These are phyloP conservation scores for Episyrphus balteatus DNA, from an alignment of 1,140 invertebrate genomes.

Conservation along the genomic window DNA sequence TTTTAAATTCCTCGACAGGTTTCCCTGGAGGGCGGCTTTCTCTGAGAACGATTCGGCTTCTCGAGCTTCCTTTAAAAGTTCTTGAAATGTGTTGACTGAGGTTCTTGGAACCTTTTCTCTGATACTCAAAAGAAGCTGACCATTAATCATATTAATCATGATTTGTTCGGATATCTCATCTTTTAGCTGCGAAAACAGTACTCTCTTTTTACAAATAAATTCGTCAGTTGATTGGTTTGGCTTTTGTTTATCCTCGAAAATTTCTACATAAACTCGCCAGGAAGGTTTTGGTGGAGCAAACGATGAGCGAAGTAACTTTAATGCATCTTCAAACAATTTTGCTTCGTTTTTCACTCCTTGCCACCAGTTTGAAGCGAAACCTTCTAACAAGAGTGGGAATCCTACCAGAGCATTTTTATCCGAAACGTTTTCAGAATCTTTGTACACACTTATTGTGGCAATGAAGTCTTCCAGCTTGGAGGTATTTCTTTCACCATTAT, in stretches of 20 bases:
- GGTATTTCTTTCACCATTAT: conserved; percentile 2
- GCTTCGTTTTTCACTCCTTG: conserved; percentile 7
- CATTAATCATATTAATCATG: conserved; percentile 24
- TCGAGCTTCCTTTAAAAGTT: conserved; percentile 15
- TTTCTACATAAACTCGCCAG: conserved; percentile 3
- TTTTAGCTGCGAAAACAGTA: conserved; percentile 15
- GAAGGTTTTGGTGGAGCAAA: conserved; percentile 7
- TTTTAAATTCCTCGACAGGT: too few relatives aligned
- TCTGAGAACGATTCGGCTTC: not conserved
- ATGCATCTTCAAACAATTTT: conserved; percentile 3
- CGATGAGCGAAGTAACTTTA: conserved; percentile 1
- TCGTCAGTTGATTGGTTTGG: not conserved
- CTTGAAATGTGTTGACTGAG: conserved; percentile 21
- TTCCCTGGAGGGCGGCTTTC: not conserved
- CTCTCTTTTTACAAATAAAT: too few relatives aligned
- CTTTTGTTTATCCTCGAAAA: not conserved
- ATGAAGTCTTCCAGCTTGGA: conserved; percentile 3
- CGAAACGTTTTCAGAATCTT: conserved; percentile 6
- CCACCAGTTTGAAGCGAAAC: conserved; percentile 5
- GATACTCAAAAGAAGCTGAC: conserved; percentile 21
- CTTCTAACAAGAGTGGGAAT: conserved; percentile 1
- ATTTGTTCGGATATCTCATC: conserved; percentile 24
- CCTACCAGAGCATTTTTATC: not conserved
- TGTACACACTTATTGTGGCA: conserved; percentile 5
- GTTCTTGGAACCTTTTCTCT: conserved; percentile 22